Conservation (phyloP, 2,113 vertebrate species). For the Chaetodon trifascialis region DNA sequence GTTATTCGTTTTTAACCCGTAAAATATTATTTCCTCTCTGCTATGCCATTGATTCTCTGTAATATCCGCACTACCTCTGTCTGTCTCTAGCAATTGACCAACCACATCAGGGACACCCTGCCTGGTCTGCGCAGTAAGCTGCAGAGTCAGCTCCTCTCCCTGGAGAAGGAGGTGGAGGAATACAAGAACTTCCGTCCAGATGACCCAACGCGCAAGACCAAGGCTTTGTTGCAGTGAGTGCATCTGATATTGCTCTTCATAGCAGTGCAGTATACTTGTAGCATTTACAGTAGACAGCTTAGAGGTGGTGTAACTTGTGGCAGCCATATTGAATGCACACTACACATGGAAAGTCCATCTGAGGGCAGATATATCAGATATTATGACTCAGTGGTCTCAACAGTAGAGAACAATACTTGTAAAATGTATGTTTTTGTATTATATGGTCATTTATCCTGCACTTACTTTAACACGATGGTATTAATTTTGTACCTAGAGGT, state of each 20-base stretch:
- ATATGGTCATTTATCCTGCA: too few species aligned
- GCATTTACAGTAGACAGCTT: not conserved
- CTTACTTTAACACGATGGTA: too few species aligned
- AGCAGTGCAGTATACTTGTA: not conserved
- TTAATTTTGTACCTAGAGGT: too few species aligned
- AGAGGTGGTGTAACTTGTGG: not conserved
- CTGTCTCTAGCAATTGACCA: constrained; percentile 92
- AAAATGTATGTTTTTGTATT: too few species aligned
- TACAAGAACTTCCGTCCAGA: constrained; percentile 97
- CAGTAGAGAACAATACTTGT: too few species aligned
- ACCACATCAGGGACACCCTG: constrained; percentile 96
- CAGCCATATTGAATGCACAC: too few species aligned
- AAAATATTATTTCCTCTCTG: not conserved
- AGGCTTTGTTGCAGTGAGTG: constrained; percentile 95
- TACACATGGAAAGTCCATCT: too few species aligned
- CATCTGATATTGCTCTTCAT: not conserved
- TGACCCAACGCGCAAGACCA: constrained; percentile 96
- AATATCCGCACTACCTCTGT: not conserved
- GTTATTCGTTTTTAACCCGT: not conserved
- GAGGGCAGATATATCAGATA: too few species aligned
- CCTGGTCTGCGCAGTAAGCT: constrained; percentile 94
- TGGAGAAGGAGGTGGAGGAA: constrained; percentile 98
- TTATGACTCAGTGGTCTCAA: too few species aligned
- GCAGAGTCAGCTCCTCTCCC: constrained; percentile 94
- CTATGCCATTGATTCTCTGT: not conserved